A percentile compares a stretch with the other conserved stretches of the same genome.
Evolutionary conservation across 2,797 vertebrate genomes (phyloP).

Genomic region (Rallus crepitans): DNA sequence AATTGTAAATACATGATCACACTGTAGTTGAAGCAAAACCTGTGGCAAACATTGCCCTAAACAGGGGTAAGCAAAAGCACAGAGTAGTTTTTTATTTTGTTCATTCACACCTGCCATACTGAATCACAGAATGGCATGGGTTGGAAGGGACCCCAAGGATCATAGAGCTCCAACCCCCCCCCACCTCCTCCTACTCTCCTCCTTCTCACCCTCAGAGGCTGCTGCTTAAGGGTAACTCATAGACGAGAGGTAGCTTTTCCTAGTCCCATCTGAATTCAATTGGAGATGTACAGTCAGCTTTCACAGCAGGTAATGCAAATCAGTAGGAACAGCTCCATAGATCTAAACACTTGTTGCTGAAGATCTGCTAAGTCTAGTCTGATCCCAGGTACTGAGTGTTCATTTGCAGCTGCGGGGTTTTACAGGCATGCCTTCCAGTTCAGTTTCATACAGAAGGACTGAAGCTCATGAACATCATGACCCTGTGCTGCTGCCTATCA

Average conservation of each 20-base stretch:
- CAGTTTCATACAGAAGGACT: neutral
- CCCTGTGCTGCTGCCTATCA: neutral
- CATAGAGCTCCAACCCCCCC: too few relatives aligned
- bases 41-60: neutral
- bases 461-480: neutral
- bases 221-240: neutral
- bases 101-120: neutral
- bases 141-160: too few relatives aligned
- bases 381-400: neutral
- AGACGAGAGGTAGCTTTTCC: neutral
- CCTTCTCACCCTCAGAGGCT: neutral
- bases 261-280: neutral
- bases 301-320: neutral
- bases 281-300: neutral
- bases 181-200: neutral
- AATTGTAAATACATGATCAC: constrained; percentile 10
- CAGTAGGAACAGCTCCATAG: neutral
- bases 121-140: neutral
- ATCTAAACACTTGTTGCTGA: neutral
- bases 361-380: neutral
- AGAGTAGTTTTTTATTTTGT: neutral
- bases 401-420: neutral
- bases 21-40: neutral
- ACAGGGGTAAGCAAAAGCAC: neutral
- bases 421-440: fast-evolving